phyloP scores from a whole-genome alignment of 2,113 vertebrate species.

The Austrofundulus limnaeus region DNA sequence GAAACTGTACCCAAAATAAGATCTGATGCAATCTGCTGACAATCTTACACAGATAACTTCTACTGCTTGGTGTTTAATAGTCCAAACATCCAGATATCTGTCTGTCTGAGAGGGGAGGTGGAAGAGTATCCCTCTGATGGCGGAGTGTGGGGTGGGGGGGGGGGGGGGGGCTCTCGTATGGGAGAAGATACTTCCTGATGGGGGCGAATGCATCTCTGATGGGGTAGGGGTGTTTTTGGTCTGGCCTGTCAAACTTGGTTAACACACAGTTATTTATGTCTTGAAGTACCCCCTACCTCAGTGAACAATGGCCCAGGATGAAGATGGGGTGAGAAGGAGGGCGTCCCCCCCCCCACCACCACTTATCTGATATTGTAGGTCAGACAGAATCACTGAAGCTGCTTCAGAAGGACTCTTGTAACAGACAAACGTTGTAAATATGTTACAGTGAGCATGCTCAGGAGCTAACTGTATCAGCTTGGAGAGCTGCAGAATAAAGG shows the following conservation, averaged over 20 bases:
- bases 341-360: conserved; percentile 41
- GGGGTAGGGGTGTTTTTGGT: conserved; percentile 88
- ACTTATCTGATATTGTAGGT: conserved; percentile 53
- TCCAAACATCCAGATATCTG: too few species aligned
- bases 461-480: too few species aligned
- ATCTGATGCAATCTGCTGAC: too few species aligned
- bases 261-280: conserved; percentile 90
- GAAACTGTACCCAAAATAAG: too few species aligned
- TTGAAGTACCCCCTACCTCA: conserved; percentile 81
- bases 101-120: too few species aligned
- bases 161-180: neutral
- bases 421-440: conserved; percentile 84
- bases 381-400: conserved; percentile 82
- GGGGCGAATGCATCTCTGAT: conserved; percentile 7
- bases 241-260: conserved; percentile 94
- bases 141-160: neutral
- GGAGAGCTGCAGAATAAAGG: too few species aligned
- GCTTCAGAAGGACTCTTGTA: conserved; percentile 85
- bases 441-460: conserved; percentile 73
- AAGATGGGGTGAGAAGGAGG: conserved; percentile 29
- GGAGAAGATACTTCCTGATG: conserved; percentile 11
- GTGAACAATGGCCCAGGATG: conserved; percentile 79
- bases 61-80: too few species aligned
- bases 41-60: too few species aligned
- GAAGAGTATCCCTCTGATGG: neutral